Base-by-base conservation (phyloP, 2,113 vertebrate genomes). In the Ranitomeya imitator region DNA sequence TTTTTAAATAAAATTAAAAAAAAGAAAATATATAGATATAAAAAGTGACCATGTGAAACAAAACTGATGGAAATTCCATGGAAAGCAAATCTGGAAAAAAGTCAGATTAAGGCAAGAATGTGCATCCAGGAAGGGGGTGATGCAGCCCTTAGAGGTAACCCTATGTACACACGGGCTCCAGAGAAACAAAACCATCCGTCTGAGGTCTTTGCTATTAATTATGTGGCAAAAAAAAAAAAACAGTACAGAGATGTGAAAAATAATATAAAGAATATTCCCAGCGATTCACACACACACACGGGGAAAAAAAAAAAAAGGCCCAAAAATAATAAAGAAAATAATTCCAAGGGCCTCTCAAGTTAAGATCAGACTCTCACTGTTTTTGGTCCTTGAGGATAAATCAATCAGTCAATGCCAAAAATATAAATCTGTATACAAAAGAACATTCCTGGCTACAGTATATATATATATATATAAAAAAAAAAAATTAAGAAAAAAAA, bases 301-400 rank as follows among this genome's bases (percentile, higher is more conserved):
- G 15, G 31, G n/a, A 69, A 73, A 65, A 65, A 26, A 65, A 65
- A 26, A 15, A 6, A 45, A 74, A 74, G 15, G 85, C 21, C 90
- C 91, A 91, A 93, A 31, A 31, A 31, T 31, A 31, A 31, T 31
- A 31, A 31, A 31, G 26, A 31, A 31, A 31, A 31, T 31, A 80
- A n/a, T 11, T 18, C 15, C 13, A 2, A 0, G 26, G 57, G 57
- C 23, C 37, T 59, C 92, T 90, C 79, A 91, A 93, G 91, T 93
- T 90, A 89, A 89, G 89, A 81, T 90, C 90, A 60, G 86, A 73
- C 90, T 93, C 90, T 57, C 55, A 89, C 92, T 92, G 91, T 93
- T 92, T 94, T 90, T 51, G 82, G 86, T 63, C 18, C 15, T n/a
- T 37, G 79, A 63, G 90, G 88, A 89, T 92, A 86, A 83, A 23